phyloP scores from a whole-genome alignment of 2,888 invertebrate genomes.

The Folsomia candida region DNA sequence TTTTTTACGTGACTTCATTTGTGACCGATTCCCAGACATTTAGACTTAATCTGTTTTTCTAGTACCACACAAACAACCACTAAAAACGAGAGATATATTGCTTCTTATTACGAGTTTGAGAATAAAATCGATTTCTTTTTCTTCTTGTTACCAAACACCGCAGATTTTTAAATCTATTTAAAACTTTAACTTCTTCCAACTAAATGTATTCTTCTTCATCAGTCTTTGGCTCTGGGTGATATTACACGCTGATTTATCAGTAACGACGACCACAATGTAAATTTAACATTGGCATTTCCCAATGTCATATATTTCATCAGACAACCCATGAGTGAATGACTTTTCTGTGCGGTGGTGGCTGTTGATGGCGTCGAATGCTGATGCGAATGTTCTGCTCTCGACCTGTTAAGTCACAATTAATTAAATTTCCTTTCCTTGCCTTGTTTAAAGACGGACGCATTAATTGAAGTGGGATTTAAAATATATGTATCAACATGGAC shows the following conservation, averaged over 20 bases:
- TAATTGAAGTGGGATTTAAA: background rate
- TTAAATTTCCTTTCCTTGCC: conserved; percentile 13
- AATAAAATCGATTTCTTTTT: too few species aligned
- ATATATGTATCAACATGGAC: background rate
- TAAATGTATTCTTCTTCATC: background rate
- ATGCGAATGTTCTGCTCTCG: conserved; percentile 45
- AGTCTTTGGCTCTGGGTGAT: background rate
- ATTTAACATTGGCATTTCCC: conserved; percentile 5
- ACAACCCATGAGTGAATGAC: conserved; percentile 39
- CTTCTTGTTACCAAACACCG: too few species aligned
- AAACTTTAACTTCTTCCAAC: background rate
- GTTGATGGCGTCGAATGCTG: conserved; percentile 29
- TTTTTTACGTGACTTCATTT: background rate
- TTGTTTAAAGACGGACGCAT: too few species aligned
- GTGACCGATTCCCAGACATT: background rate
- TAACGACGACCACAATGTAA: background rate
- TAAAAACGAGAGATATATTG: too few species aligned
- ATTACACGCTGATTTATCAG: background rate
- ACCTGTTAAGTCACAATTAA: conserved; percentile 26
- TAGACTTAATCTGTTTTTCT: background rate
- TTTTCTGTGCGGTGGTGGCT: conserved; percentile 26
- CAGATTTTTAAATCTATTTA: background rate
- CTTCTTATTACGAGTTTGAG: too few species aligned
- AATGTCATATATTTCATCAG: conserved; percentile 1
- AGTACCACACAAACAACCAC: background rate